These are phyloP conservation scores for Vireo altiloquus DNA, from an alignment of 2,113 vertebrate species.

Conservation along the genomic window DNA sequence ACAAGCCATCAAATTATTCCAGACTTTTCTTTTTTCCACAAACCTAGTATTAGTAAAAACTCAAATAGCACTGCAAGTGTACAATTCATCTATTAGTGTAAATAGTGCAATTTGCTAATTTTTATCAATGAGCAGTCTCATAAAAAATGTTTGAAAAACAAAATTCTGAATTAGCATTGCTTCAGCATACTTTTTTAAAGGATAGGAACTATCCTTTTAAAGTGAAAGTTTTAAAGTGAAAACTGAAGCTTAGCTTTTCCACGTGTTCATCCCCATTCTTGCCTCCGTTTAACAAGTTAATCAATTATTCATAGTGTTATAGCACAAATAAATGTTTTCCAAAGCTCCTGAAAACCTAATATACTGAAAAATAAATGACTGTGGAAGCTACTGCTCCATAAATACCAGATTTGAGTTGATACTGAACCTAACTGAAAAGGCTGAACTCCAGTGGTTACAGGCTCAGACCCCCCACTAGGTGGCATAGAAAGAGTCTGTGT, in stretches of 20 bases:
- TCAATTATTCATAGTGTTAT: neutral
- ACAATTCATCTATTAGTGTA: neutral
- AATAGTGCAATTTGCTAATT: neutral
- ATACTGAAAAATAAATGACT: neutral
- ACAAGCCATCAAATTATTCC: neutral
- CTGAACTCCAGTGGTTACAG: neutral
- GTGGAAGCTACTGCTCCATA: neutral
- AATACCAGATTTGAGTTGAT: neutral
- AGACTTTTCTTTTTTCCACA: neutral
- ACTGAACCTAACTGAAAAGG: neutral
- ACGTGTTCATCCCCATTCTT: neutral
- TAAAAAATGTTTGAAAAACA: neutral
- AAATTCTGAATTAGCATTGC: neutral
- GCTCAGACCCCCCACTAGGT: conserved; percentile 11
- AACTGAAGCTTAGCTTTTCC: neutral
- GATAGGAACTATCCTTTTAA: neutral
- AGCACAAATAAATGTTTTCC: neutral
- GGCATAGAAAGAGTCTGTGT: neutral
- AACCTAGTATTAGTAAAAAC: neutral
- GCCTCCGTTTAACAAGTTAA: neutral
- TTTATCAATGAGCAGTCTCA: neutral
- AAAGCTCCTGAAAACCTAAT: neutral
- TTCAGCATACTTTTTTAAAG: neutral
- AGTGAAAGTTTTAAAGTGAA: too few species aligned
- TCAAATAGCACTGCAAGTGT: neutral